Percentiles rank a stretch among this genome's conserved stretches.
Evolutionary conservation across 2,888 invertebrate species (phyloP).

Genomic region (Cryptocephalus moraei): DNA sequence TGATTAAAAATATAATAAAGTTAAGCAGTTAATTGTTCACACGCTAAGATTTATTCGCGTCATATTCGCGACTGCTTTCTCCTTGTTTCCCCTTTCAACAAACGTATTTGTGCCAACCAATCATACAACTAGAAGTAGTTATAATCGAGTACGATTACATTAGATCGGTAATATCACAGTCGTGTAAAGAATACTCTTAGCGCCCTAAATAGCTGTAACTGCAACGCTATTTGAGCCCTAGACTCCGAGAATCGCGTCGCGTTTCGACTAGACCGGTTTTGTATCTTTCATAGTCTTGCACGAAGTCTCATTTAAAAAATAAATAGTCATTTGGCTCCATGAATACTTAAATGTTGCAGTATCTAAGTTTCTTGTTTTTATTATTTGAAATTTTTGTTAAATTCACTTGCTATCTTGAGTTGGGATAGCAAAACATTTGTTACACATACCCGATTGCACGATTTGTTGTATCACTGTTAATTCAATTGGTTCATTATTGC

Average conservation of each 20-base stretch:
- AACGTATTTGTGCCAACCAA: constrained; percentile 21
- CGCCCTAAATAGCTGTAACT: constrained; percentile 38
- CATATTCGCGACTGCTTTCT: constrained; percentile 23
- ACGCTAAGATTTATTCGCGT: constrained; percentile 33
- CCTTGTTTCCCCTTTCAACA: constrained; percentile 11
- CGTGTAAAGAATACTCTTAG: constrained; percentile 38
- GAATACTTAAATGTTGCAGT: constrained; percentile 18
- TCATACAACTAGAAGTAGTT: constrained; percentile 24
- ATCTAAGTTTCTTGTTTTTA: constrained; percentile 3
- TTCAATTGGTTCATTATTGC: no score
- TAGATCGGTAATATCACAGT: constrained; percentile 38
- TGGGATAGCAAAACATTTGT: constrained; percentile 22
- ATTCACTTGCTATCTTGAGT: constrained; percentile 15
- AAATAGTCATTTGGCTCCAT: constrained; percentile 16
- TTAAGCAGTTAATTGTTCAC: constrained; percentile 21
- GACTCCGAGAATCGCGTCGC: constrained; percentile 4
- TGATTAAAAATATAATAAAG: constrained; percentile 9
- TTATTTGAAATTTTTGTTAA: constrained; percentile 6
- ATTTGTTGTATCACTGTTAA: constrained; percentile 6
- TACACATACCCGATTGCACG: constrained; percentile 13
- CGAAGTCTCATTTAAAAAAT: constrained; percentile 8
- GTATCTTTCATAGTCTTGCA: constrained; percentile 5
- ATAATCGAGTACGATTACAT: constrained; percentile 17
- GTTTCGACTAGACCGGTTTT: constrained; percentile 16
- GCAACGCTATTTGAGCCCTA: constrained; percentile 26